Percentiles rank a stretch among this genome's conserved stretches.
Evolutionary conservation across 2,888 invertebrate species (phyloP).

Genomic region (Subacronicta megacephala): DNA sequence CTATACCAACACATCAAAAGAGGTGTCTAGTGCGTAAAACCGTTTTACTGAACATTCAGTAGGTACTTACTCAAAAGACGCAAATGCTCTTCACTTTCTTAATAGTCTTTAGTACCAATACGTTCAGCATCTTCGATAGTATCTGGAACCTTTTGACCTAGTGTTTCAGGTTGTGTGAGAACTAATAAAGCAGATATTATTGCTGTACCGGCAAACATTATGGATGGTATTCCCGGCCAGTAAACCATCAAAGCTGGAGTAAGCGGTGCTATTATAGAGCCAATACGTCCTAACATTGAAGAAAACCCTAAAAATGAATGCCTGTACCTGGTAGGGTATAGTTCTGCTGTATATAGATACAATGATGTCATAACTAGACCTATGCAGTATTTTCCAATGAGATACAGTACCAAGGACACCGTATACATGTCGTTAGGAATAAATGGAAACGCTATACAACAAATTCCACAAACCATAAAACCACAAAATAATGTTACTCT

Average conservation of each 20-base stretch:
- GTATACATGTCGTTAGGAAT: constrained; percentile 74
- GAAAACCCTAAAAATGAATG: constrained; percentile 92
- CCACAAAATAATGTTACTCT: constrained; percentile 75
- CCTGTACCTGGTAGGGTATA: constrained; percentile 92
- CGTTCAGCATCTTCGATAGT: constrained; percentile 84
- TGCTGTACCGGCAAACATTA: constrained; percentile 80
- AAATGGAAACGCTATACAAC: constrained; percentile 88
- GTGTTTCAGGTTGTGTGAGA: constrained; percentile 82
- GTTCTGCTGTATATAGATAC: constrained; percentile 92
- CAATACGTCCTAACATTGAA: constrained; percentile 92
- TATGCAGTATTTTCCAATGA: constrained; percentile 91
- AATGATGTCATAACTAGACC: constrained; percentile 91
- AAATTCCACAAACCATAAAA: constrained; percentile 82
- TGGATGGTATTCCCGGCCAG: constrained; percentile 81
- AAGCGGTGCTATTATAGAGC: constrained; percentile 92
- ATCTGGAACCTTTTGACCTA: constrained; percentile 78
- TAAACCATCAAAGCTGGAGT: constrained; percentile 90
- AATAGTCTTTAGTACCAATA: constrained; percentile 64
- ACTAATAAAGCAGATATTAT: constrained; percentile 75
- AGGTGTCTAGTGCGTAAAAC: too few relatives aligned
- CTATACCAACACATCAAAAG: too few relatives aligned
- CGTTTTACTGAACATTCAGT: too few relatives aligned
- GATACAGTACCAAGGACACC: constrained; percentile 81
- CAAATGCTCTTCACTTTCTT: not conserved
- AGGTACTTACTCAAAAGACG: too few relatives aligned